A percentile compares a stretch with the other conserved stretches of the same genome.
These are phyloP conservation scores for Leguminivora glycinivorella DNA, from an alignment of 1,140 invertebrate species.

Conservation along the genomic window DNA sequence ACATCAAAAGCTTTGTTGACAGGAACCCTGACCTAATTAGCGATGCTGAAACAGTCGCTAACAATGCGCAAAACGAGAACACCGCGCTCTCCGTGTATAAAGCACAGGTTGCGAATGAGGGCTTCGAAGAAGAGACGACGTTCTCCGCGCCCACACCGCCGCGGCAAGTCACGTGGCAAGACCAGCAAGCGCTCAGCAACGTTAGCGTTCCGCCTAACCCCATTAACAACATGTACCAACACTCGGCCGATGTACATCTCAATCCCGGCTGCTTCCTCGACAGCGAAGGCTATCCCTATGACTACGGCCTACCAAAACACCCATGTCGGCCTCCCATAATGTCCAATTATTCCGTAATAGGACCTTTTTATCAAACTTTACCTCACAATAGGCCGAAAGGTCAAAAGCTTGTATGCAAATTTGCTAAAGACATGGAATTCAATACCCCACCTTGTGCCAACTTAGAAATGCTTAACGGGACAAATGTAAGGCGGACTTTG, in stretches of 20 bases:
- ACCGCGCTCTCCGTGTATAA: conserved; percentile 69
- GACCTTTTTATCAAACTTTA: conserved; percentile 83
- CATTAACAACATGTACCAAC: conserved; percentile 75
- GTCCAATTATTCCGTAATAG: conserved; percentile 76
- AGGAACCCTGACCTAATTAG: conserved; percentile 89
- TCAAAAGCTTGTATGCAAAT: conserved; percentile 81
- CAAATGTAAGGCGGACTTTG: conserved; percentile 86
- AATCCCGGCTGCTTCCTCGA: conserved; percentile 85
- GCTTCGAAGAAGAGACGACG: conserved; percentile 69
- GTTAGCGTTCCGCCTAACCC: conserved; percentile 77
- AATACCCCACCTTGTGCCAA: conserved; percentile 61
- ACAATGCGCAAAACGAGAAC: conserved; percentile 81
- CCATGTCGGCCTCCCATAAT: conserved; percentile 75
- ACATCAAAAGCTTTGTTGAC: conserved; percentile 81
- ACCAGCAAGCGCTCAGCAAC: conserved; percentile 66
- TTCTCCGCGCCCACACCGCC: conserved; percentile 68
- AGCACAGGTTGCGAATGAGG: conserved; percentile 58
- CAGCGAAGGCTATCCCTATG: conserved; percentile 87
- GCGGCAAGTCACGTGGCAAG: conserved; percentile 77
- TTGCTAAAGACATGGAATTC: conserved; percentile 75
- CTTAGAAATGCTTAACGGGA: conserved; percentile 71
- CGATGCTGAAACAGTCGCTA: conserved; percentile 84
- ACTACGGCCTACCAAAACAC: conserved; percentile 88
- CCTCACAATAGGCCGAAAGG: conserved; percentile 84
- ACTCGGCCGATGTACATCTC: conserved; percentile 83